phyloP scores from a whole-genome alignment of 1,140 invertebrate species.

The Holotrichia oblita region DNA sequence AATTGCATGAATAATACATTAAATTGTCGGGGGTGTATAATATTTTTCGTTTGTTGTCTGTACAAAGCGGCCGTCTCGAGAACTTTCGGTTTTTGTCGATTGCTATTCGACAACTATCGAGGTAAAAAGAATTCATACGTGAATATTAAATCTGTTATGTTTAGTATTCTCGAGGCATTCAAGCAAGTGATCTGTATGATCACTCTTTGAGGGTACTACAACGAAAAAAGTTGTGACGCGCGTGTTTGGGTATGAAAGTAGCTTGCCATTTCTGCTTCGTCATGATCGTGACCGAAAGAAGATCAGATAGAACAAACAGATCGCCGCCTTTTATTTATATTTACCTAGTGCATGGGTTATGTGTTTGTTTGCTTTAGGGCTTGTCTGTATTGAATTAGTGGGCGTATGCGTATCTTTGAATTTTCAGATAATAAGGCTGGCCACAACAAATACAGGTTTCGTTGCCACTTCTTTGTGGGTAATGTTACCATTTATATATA shows the following conservation, averaged over 20 bases:
- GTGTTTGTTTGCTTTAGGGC: background rate
- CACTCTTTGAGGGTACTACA: background rate
- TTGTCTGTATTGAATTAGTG: background rate
- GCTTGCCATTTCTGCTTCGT: background rate
- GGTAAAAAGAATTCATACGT: slow-evolving; percentile 6
- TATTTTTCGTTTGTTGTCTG: background rate
- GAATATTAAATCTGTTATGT: slow-evolving; percentile 17
- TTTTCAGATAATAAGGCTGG: background rate
- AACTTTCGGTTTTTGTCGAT: background rate
- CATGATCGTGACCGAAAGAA: background rate
- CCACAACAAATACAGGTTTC: too few relatives aligned
- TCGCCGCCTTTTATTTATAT: slow-evolving; percentile 20
- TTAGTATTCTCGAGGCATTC: slow-evolving; percentile 30
- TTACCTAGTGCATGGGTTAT: background rate
- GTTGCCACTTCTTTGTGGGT: too few relatives aligned
- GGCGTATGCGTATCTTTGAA: background rate
- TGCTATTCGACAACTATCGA: slow-evolving; percentile 8
- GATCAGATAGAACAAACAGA: background rate
- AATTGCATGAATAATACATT: background rate
- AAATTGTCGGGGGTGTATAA: background rate
- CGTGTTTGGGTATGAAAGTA: slow-evolving; percentile 2
- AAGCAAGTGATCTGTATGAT: slow-evolving; percentile 32
- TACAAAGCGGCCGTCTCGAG: background rate
- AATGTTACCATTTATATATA: too few relatives aligned
- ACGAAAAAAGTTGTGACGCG: slow-evolving; percentile 28